Base-by-base conservation (phyloP, 2,797 vertebrate genomes). In the Scolopax bukidnonensis region DNA sequence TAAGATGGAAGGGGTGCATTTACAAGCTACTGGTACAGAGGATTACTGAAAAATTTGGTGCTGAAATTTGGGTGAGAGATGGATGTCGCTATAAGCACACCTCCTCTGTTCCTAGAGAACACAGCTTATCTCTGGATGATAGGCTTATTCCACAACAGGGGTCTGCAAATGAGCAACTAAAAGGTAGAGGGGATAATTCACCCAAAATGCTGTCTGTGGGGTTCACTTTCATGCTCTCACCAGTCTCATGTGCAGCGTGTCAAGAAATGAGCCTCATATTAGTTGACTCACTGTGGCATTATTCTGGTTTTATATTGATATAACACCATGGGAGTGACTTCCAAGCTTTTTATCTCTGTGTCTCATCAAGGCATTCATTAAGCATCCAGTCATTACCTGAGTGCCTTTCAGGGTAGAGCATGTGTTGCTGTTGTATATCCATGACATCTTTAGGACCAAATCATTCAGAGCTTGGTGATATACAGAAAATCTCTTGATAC, bases 171-270 rank as follows among this genome's bases (percentile, higher is more conserved):
- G 19, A 47, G 15, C 30, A 14, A 19, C 40, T 63, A 10, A 64
- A 50, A 64, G 25, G 12, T 9, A 80, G 43, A 70, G 71, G 43
- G 36, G 16, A 13, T 25, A 28, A 59, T 64, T 92, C 38, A 41
- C 68, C 38, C 56, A 74, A 56, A 87, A 71, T 78, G 7, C 57
- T 81, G 19, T 47, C 69, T 51, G 51, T 4, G 50, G 54, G 25
- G 12, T 43, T 87, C 75, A 11, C 61, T 89, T 70, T 75, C 59
- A 63, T 84, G 43, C 43, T 92, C 14, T 87, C 47, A 23, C 24
- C 15, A 27, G 41, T 43, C 71, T 92, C 64, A 28, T 0, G 4
- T n/a, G 47, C 61, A 73, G 32, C 0, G 0, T 25, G 25, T 63
- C 59, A 73, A 78, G 82, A 92, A 84, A 54, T 56, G 40, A 92